A percentile compares a stretch with the other conserved stretches of the same genome.
These are phyloP conservation scores for Melopsittacus undulatus DNA, from an alignment of 2,797 vertebrate genomes.

Conservation along the genomic window DNA sequence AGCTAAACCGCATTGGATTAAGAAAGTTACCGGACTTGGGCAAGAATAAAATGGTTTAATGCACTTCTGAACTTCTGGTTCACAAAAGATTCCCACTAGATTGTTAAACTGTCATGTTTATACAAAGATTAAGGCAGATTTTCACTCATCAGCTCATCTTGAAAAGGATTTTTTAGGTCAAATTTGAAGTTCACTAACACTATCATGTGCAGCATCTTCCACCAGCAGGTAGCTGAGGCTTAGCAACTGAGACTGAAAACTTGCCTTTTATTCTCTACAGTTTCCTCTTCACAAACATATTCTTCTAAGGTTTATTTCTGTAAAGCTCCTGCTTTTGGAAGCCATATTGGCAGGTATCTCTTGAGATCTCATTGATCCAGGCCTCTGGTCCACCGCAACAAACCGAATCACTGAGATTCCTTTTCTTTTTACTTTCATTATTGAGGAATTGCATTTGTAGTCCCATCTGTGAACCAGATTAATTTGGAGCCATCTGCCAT, in stretches of 20 bases:
- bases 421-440: neutral
- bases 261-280: neutral
- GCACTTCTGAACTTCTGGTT: neutral
- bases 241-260: neutral
- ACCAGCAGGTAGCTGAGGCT: neutral
- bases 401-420: neutral
- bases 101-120: neutral
- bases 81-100: neutral
- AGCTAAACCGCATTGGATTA: neutral
- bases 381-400: neutral
- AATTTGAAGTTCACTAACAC: neutral
- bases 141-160: conserved; percentile 2
- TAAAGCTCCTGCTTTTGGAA: neutral
- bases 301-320: neutral
- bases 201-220: neutral
- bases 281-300: neutral
- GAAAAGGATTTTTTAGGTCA: neutral
- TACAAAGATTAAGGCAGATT: conserved; percentile 2
- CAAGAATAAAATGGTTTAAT: neutral
- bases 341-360: neutral
- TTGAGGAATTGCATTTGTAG: conserved; percentile 58
- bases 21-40: neutral
- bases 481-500: conserved; percentile 74
- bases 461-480: conserved; percentile 72
- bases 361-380: neutral